Conservation (phyloP, 2,888 invertebrate genomes). For the Coelopa pilipes region DNA sequence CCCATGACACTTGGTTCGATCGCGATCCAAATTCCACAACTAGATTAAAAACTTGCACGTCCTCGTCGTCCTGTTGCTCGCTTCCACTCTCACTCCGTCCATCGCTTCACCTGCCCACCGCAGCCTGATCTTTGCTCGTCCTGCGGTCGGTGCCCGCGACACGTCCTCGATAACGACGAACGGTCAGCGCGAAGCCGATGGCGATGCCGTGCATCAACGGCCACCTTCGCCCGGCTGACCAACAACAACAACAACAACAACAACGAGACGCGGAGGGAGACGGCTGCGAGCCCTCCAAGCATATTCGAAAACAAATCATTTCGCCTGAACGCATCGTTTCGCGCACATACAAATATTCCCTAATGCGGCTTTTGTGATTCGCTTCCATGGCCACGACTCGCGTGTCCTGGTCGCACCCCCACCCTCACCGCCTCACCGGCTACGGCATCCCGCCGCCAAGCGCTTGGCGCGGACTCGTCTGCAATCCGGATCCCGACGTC, state of each 20-base stretch:
- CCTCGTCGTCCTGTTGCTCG: too few relatives aligned
- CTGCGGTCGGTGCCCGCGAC: not conserved
- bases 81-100: too few relatives aligned
- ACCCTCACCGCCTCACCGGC: not conserved
- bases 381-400: constrained; percentile 14
- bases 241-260: constrained; percentile 20
- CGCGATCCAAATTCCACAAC: too few relatives aligned
- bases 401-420: constrained; percentile 11
- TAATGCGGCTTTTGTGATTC: constrained; percentile 26
- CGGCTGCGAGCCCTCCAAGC: not conserved
- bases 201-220: constrained; percentile 1
- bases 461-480: too few relatives aligned
- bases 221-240: too few relatives aligned
- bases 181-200: not conserved
- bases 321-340: constrained; percentile 16
- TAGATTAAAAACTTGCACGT: too few relatives aligned
- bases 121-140: too few relatives aligned
- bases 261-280: constrained; percentile 11
- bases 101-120: too few relatives aligned
- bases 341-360: constrained; percentile 21
- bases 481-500: not conserved
- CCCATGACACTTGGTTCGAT: too few relatives aligned
- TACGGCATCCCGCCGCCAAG: too few relatives aligned
- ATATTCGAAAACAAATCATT: constrained; percentile 23
- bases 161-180: not conserved